These are phyloP conservation scores for Leptinotarsa peninsularis DNA, from an alignment of 2,888 invertebrate genomes.

Conservation along the genomic window DNA sequence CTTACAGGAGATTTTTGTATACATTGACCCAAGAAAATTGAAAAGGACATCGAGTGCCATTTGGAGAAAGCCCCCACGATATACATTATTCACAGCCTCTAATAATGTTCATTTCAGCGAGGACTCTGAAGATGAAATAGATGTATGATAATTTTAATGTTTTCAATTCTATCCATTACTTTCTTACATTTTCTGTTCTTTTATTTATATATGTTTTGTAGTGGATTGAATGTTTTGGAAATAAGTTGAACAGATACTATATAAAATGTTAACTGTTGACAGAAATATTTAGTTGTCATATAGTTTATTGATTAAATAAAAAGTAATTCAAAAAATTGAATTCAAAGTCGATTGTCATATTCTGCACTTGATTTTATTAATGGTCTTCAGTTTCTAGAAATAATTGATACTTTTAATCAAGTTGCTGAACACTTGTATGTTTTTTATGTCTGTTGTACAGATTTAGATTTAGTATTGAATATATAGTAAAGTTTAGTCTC, in stretches of 20 bases:
- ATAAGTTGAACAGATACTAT: neutral
- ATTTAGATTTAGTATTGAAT: no score
- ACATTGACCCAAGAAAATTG: constrained; percentile 73
- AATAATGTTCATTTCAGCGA: constrained; percentile 29
- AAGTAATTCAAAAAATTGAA: no score
- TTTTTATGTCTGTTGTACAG: no score
- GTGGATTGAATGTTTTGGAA: neutral
- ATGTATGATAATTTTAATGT: neutral
- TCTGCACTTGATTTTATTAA: no score
- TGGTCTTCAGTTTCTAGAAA: no score
- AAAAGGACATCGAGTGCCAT: constrained; percentile 81
- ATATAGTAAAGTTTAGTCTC: no score
- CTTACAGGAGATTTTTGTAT: constrained; percentile 76
- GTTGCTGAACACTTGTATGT: no score
- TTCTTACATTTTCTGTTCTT: neutral
- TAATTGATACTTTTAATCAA: no score
- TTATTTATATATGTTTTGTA: neutral
- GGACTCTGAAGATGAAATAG: constrained; percentile 25
- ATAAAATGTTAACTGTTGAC: neutral
- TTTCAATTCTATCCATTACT: neutral
- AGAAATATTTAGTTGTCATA: no score
- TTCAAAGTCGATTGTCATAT: no score
- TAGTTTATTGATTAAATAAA: no score
- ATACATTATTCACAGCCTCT: constrained; percentile 66
- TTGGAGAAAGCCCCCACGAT: constrained; percentile 79